Evolutionary conservation across 2,113 vertebrate species (phyloP), one percentile per base, ranked within the genome.

Genomic region (Triplophysa dalaica): DNA sequence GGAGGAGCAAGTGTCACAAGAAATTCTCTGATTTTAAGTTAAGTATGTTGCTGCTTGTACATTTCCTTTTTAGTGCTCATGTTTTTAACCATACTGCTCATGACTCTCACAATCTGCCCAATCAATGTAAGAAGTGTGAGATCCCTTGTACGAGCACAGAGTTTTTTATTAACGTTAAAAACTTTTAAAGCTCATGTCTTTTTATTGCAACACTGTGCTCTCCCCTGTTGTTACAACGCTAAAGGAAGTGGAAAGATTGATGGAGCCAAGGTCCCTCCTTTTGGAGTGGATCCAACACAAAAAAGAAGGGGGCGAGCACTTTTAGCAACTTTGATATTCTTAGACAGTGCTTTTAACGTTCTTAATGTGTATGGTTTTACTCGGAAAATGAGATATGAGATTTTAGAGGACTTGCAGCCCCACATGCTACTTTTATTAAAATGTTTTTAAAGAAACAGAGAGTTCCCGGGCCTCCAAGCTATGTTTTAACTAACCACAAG

Each of bases 121-220:
- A 69, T 82, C 0, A 85, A 85, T 76, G 78, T 81, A 1, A 70
- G 75, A 58, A 62, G 75, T 62, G 22, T 82, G 60, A 82, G 13
- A 10, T 1, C 48, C 0, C 2, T 2, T 0, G 1, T 14, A 0
- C 56, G 78, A 70, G 75, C 82, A 54, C 22, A 84, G 29, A 66
- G 64, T 83, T 13, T 60, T 19, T 43, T 82, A n/a, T 64, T 61
- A 8, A 21, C 7, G 54, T 33, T 83, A 24, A 75, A 33, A 2
- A 6, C 1, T 21, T 1, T 82, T 1, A 56, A 56, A 0, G 22
- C 52, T 10, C 69, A 84, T 67, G 1, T 86, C 0, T 75, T 78
- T 74, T 63, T 84, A 22, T 14, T 73, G 0, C 78, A 80, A 21
- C 33, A 80, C 1, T 74, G 62, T 58, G 16, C 5, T 2, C 2